Evolutionary conservation across 1,140 invertebrate species (phyloP).

Genomic region (Diabrotica undecimpunctata): DNA sequence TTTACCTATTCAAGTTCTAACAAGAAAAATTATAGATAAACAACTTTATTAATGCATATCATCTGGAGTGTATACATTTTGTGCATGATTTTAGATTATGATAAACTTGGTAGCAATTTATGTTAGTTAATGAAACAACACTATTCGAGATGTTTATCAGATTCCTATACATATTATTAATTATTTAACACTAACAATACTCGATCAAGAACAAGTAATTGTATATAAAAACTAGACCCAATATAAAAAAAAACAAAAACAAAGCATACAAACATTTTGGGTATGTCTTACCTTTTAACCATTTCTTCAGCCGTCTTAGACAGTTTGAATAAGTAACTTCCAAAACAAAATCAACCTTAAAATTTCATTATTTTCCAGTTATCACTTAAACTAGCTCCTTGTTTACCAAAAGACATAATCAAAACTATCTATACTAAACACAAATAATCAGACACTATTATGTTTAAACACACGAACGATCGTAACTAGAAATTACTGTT

Average conservation of each 20-base stretch:
- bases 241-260: too few relatives aligned
- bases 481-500: neutral
- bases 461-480: conserved; percentile 14
- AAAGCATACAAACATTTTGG: too few relatives aligned
- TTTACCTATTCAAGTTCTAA: too few relatives aligned
- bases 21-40: too few relatives aligned
- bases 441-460: conserved; percentile 8
- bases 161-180: neutral
- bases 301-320: conserved; percentile 40
- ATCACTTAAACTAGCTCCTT: conserved; percentile 11
- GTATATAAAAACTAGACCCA: neutral
- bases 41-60: too few relatives aligned
- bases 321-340: conserved; percentile 32
- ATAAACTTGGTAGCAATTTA: too few relatives aligned
- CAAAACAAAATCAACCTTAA: conserved; percentile 16
- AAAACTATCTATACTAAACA: conserved; percentile 17
- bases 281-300: conserved; percentile 37
- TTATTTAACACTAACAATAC: neutral
- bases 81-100: too few relatives aligned
- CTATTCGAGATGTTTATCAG: too few relatives aligned
- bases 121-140: too few relatives aligned
- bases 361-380: conserved; percentile 14
- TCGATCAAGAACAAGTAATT: neutral
- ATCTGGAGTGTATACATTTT: too few relatives aligned
- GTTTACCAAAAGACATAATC: conserved; percentile 24